These are phyloP conservation scores for Drosophila lutescens DNA, from an alignment of 2,888 invertebrate genomes.

Conservation along the genomic window DNA sequence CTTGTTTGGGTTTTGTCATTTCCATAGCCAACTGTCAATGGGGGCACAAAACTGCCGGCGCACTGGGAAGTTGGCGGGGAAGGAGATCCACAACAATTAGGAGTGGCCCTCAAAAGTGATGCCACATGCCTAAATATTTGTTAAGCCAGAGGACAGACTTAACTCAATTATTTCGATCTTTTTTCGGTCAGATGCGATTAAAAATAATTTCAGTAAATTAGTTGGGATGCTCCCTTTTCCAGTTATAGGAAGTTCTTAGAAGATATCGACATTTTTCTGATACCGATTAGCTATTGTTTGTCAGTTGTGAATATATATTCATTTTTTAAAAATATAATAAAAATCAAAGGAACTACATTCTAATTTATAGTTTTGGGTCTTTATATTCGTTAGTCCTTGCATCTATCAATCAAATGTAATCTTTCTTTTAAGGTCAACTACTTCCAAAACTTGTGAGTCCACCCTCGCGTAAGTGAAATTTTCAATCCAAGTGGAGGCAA, in stretches of 20 bases:
- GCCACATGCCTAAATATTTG: neutral
- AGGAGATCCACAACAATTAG: slow-evolving; percentile 19
- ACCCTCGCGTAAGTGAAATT: slow-evolving; percentile 35
- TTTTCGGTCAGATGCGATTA: neutral
- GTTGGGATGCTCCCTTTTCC: neutral
- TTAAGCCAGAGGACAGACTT: too few relatives aligned
- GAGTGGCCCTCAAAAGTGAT: neutral
- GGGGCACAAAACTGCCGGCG: slow-evolving; percentile 11
- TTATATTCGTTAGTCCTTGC: too few relatives aligned
- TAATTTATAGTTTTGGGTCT: too few relatives aligned
- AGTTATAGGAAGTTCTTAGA: too few relatives aligned
- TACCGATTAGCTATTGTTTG: too few relatives aligned
- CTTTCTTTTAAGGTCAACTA: neutral
- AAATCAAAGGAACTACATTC: too few relatives aligned
- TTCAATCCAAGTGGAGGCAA: slow-evolving; percentile 55
- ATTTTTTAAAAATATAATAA: too few relatives aligned
- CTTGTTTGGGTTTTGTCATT: slow-evolving; percentile 51
- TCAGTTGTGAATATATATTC: too few relatives aligned
- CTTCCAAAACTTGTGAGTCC: neutral
- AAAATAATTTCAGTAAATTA: too few relatives aligned
- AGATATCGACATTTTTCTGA: too few relatives aligned
- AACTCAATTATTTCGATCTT: neutral
- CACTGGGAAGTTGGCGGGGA: slow-evolving; percentile 6
- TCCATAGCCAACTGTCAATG: slow-evolving; percentile 29
- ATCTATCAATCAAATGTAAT: too few relatives aligned